Conservation (phyloP, 2,888 invertebrate species). For the Heliconius erato region DNA sequence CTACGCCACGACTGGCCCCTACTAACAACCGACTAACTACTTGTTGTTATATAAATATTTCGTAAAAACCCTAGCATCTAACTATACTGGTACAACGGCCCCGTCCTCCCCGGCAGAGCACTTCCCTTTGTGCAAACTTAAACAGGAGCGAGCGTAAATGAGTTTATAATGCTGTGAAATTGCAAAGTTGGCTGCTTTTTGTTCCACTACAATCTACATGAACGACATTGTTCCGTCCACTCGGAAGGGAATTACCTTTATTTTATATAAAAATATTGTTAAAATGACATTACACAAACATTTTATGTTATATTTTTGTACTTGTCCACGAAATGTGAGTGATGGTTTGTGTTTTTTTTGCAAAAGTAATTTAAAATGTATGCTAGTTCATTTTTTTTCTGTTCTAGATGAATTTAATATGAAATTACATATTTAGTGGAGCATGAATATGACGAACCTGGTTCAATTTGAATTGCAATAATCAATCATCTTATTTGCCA, state of each 20-base stretch:
- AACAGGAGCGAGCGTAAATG: constrained; percentile 61
- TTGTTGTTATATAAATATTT: neutral
- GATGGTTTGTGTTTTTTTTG: neutral
- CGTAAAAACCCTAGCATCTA: constrained; percentile 4
- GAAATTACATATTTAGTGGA: neutral
- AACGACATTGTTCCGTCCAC: constrained; percentile 49
- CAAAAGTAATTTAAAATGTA: neutral
- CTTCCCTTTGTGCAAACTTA: constrained; percentile 63
- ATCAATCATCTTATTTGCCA: neutral
- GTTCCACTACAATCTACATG: constrained; percentile 42
- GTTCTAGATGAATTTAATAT: neutral
- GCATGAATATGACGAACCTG: neutral
- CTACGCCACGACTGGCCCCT: no score
- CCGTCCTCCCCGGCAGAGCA: constrained; percentile 60
- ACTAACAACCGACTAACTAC: no score
- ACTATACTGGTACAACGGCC: constrained; percentile 51
- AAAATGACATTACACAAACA: neutral
- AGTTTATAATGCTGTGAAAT: constrained; percentile 70
- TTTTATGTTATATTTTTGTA: neutral
- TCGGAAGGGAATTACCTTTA: constrained; percentile 39
- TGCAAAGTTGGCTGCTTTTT: constrained; percentile 59
- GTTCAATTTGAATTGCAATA: neutral
- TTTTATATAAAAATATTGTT: constrained; percentile 33
- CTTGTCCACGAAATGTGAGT: neutral
- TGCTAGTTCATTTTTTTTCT: neutral